Conservation (phyloP, 2,113 vertebrate species). For the Oreotrochilus melanogaster region DNA sequence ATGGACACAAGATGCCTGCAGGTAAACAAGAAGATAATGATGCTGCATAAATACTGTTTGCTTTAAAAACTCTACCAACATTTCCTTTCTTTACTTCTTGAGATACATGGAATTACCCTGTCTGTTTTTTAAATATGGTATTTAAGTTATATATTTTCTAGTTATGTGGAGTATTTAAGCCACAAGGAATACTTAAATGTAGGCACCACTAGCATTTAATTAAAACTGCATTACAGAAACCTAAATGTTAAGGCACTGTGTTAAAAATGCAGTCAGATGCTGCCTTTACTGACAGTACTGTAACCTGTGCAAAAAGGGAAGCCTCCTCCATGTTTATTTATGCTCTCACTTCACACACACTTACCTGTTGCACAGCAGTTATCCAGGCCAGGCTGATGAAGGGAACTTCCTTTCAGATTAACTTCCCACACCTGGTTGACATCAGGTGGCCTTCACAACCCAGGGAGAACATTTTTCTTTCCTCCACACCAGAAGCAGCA, state of each 20-base stretch:
- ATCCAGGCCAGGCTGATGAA: neutral
- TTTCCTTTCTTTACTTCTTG: neutral
- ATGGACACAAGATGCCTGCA: neutral
- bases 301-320: neutral
- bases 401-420: neutral
- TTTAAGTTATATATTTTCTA: neutral
- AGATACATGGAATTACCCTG: rapidly evolving
- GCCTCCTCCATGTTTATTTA: neutral
- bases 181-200: neutral
- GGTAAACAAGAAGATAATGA: neutral
- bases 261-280: neutral
- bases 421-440: neutral
- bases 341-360: neutral
- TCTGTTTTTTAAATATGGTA: neutral
- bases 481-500: neutral
- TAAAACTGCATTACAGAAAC: neutral
- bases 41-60: neutral
- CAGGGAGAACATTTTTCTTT: neutral
- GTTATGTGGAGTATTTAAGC: neutral
- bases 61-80: neutral
- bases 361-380: rapidly evolving
- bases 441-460: neutral
- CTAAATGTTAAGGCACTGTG: neutral
- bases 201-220: neutral
- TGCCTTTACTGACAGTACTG: neutral